Evolutionary conservation across 2,888 invertebrate genomes (phyloP).

Genomic region (Blastobasis lacticolella): DNA sequence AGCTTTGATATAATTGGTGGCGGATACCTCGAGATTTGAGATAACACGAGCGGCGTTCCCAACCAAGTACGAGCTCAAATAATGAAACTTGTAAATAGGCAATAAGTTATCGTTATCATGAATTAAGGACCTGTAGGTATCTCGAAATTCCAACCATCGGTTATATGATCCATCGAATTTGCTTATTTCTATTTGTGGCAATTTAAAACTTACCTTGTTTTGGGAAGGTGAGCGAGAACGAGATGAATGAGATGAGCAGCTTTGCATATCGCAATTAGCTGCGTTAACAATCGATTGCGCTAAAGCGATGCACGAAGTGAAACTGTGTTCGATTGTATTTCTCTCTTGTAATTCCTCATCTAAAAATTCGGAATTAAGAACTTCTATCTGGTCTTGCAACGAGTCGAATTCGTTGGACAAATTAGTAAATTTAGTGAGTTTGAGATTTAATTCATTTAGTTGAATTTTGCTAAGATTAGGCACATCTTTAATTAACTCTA

Average conservation of each 20-base stretch:
- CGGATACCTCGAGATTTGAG: conserved; percentile 2
- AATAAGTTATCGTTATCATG: conserved; percentile 14
- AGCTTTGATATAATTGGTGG: conserved; percentile 5
- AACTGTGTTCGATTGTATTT: background rate
- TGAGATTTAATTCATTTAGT: background rate
- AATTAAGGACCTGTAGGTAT: conserved; percentile 16
- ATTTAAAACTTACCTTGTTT: background rate
- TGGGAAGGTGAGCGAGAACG: background rate
- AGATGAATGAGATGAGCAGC: too few species aligned
- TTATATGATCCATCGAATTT: conserved; percentile 15
- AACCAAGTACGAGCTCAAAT: conserved; percentile 13
- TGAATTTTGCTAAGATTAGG: too few species aligned
- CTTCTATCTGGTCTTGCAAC: background rate
- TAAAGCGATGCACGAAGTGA: background rate
- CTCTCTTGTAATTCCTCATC: background rate
- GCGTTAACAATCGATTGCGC: background rate
- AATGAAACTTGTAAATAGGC: conserved; percentile 19
- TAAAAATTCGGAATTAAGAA: background rate
- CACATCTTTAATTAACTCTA: too few species aligned
- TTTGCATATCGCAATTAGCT: background rate
- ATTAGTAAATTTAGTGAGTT: background rate
- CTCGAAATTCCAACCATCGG: conserved; percentile 15
- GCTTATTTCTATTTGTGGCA: conserved; percentile 8
- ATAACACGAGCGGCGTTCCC: conserved; percentile 6
- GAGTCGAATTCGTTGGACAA: background rate